These are phyloP conservation scores for Myopa testacea DNA, from an alignment of 2,888 invertebrate genomes.

Conservation along the genomic window DNA sequence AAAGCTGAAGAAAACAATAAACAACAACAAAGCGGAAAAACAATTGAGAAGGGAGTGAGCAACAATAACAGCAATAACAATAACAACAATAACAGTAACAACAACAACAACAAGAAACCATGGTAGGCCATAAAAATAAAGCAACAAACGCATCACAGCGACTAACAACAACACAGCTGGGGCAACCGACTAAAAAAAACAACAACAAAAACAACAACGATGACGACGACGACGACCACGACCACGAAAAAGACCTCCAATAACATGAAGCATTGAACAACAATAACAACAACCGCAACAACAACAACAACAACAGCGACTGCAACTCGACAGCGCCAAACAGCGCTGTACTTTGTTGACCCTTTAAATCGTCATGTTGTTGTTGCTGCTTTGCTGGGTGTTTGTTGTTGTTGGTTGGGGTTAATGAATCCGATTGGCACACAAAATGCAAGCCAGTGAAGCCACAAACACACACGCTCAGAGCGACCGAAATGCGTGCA, in stretches of 20 bases:
- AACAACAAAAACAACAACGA: not conserved
- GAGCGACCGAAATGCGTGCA: not conserved
- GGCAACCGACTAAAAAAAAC: not conserved
- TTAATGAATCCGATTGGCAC: constrained; percentile 68
- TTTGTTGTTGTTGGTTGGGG: constrained; percentile 53
- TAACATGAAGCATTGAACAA: not conserved
- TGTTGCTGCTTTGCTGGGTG: constrained; percentile 17
- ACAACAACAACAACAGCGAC: constrained; percentile 26
- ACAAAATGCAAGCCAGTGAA: constrained; percentile 55
- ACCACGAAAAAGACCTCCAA: not conserved
- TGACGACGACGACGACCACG: not conserved
- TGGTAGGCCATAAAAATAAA: no score
- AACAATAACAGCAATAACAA: not conserved
- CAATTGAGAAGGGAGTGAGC: not conserved
- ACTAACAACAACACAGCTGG: no score
- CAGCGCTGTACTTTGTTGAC: constrained; percentile 59
- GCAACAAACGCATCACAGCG: no score
- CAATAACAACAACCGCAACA: constrained; percentile 15
- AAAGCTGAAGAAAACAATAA: not conserved
- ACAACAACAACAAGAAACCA: not conserved
- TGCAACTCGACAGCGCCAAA: constrained; percentile 12
- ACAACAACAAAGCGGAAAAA: not conserved
- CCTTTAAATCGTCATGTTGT: constrained; percentile 49
- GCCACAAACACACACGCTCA: constrained; percentile 31
- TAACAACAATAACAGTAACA: not conserved